phyloP scores from a whole-genome alignment of 2,113 vertebrate species.

The Carassius carassius region DNA sequence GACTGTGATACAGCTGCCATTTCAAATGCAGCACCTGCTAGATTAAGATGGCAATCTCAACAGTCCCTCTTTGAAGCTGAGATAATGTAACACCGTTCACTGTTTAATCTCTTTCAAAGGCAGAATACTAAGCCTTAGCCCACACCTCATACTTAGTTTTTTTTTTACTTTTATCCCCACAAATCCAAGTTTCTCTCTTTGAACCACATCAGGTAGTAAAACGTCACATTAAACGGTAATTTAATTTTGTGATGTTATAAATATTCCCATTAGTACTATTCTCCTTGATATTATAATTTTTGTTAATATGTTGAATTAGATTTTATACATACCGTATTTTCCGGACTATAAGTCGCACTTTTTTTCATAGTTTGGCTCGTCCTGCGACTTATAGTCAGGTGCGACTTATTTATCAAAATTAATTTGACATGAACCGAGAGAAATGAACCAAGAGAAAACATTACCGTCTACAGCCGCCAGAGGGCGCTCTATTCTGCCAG shows the following conservation, averaged over 20 bases:
- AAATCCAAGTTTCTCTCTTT: neutral
- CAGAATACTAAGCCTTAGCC: neutral
- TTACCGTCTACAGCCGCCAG: no score
- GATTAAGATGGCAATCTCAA: conserved; percentile 27
- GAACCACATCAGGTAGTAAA: neutral
- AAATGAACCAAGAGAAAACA: no score
- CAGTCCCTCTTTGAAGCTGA: conserved; percentile 10
- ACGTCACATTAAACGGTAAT: neutral
- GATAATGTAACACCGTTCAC: conserved; percentile 18
- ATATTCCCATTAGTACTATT: no score
- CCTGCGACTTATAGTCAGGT: no score
- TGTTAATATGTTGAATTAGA: no score
- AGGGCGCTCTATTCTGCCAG: no score
- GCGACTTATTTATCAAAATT: no score
- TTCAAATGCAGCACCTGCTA: conserved; percentile 23
- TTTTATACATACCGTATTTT: no score
- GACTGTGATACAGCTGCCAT: conserved; percentile 2
- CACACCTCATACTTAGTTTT: neutral
- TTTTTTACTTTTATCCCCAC: neutral
- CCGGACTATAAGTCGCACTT: no score
- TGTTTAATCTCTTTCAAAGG: conserved; percentile 42
- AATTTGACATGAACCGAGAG: no score
- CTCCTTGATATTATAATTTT: no score
- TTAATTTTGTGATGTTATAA: neutral
- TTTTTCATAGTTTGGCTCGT: no score